Percentiles rank a stretch among this genome's conserved stretches.
Conservation (phyloP, 1,140 invertebrate genomes). For the Magallana angulata region DNA sequence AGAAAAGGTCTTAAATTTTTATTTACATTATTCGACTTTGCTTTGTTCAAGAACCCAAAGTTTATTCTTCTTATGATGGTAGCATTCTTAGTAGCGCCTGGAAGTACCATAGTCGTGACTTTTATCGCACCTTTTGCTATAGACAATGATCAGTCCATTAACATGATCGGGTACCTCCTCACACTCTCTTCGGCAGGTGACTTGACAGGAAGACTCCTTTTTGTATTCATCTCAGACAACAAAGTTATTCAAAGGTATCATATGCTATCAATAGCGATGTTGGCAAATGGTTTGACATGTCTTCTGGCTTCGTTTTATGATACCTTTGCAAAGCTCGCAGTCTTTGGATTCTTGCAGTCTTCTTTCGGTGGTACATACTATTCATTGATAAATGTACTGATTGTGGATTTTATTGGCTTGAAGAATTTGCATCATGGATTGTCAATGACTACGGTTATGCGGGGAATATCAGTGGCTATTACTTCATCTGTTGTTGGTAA, state of each 20-base stretch:
- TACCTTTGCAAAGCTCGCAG: neutral
- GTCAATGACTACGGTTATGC: neutral
- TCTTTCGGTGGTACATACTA: slow-evolving; percentile 10
- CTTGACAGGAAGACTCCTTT: neutral
- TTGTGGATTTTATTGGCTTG: slow-evolving; percentile 9
- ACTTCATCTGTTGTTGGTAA: neutral
- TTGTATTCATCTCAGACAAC: slow-evolving; percentile 21
- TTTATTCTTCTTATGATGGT: neutral
- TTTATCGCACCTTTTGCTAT: slow-evolving; percentile 28
- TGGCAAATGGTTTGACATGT: neutral
- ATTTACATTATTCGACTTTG: neutral
- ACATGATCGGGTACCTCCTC: neutral
- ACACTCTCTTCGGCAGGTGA: slow-evolving; percentile 32
- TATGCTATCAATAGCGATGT: slow-evolving; percentile 18
- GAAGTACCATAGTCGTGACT: slow-evolving; percentile 3
- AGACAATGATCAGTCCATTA: neutral
- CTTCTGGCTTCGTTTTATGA: slow-evolving; percentile 12
- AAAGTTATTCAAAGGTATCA: slow-evolving; percentile 32
- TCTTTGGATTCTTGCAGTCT: slow-evolving; percentile 36
- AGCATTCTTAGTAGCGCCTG: neutral
- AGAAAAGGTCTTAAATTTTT: neutral
- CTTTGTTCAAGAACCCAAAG: slow-evolving; percentile 29
- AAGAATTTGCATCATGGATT: neutral
- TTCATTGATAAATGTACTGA: neutral
- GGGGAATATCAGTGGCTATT: neutral